Evolutionary conservation across 1,140 invertebrate genomes (phyloP).

Genomic region (Drosophila azteca): DNA sequence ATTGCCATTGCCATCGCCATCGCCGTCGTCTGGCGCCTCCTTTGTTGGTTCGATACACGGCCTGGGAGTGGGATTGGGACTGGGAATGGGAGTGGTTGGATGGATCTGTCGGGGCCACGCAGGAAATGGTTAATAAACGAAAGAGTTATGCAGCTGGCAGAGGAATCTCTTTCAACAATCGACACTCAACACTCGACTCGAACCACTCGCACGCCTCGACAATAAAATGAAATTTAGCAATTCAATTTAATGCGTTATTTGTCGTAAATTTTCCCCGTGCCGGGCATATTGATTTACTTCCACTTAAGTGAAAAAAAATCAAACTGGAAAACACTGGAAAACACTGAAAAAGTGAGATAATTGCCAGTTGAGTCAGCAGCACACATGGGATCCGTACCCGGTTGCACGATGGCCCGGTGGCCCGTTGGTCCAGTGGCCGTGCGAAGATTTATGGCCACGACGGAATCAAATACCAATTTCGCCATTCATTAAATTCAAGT

Average conservation of each 20-base stretch:
- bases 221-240: conserved; percentile 81
- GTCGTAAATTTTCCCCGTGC: conserved; percentile 66
- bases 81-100: background rate
- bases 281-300: conserved; percentile 72
- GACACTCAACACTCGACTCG: conserved; percentile 8
- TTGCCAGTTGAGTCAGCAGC: conserved; percentile 56
- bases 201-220: conserved; percentile 59
- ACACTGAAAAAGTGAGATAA: conserved; percentile 48
- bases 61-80: background rate
- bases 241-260: conserved; percentile 80
- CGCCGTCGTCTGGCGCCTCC: conserved; percentile 48
- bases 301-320: conserved; percentile 27
- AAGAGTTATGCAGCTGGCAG: conserved; percentile 69
- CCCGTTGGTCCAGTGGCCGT: conserved; percentile 19
- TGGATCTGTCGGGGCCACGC: conserved; percentile 15
- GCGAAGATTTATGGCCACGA: conserved; percentile 68
- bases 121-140: conserved; percentile 80
- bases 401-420: background rate
- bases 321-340: conserved; percentile 14
- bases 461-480: conserved; percentile 76
- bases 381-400: conserved; percentile 55
- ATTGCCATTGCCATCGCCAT: conserved; percentile 33
- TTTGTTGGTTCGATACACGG: conserved; percentile 74
- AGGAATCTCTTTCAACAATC: conserved; percentile 6
- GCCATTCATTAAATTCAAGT: conserved; percentile 74